A percentile compares a stretch with the other conserved stretches of the same genome.
These are phyloP conservation scores for Eucriotettix oculatus DNA, from an alignment of 2,888 invertebrate species.

Conservation along the genomic window DNA sequence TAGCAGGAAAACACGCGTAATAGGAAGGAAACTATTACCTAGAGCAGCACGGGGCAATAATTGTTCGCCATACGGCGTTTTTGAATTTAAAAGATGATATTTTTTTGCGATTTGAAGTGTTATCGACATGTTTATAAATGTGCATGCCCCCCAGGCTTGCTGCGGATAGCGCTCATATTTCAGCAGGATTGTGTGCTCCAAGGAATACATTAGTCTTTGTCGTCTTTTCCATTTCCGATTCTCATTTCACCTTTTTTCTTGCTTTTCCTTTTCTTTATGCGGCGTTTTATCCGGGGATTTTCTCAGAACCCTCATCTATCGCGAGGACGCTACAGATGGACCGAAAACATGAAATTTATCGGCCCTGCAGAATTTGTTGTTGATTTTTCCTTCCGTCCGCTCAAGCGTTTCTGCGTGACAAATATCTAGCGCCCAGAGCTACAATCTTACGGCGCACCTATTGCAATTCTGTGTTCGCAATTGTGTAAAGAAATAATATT, in stretches of 20 bases:
- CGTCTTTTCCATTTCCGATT: constrained; percentile 6
- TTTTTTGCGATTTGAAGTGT: too few relatives aligned
- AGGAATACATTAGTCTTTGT: constrained; percentile 9
- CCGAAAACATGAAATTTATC: background rate
- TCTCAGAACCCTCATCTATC: background rate
- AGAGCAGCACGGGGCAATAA: too few relatives aligned
- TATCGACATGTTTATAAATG: too few relatives aligned
- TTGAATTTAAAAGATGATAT: too few relatives aligned
- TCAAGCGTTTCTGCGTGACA: too few relatives aligned
- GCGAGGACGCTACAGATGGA: background rate
- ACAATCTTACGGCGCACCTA: too few relatives aligned
- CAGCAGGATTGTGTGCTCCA: constrained; percentile 7
- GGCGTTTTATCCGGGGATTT: background rate
- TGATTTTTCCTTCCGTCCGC: background rate
- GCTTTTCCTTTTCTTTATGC: background rate
- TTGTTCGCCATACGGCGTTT: too few relatives aligned
- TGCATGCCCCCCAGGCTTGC: background rate
- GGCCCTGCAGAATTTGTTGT: background rate
- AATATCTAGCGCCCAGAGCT: too few relatives aligned
- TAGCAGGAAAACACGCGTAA: too few relatives aligned
- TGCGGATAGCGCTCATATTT: constrained; percentile 8
- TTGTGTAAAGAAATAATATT: too few relatives aligned
- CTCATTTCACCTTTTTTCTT: constrained; percentile 2
- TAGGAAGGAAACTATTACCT: too few relatives aligned
- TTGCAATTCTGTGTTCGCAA: too few relatives aligned